Evolutionary conservation across 1,140 invertebrate species (phyloP).

Genomic region (Halesus radiatus): DNA sequence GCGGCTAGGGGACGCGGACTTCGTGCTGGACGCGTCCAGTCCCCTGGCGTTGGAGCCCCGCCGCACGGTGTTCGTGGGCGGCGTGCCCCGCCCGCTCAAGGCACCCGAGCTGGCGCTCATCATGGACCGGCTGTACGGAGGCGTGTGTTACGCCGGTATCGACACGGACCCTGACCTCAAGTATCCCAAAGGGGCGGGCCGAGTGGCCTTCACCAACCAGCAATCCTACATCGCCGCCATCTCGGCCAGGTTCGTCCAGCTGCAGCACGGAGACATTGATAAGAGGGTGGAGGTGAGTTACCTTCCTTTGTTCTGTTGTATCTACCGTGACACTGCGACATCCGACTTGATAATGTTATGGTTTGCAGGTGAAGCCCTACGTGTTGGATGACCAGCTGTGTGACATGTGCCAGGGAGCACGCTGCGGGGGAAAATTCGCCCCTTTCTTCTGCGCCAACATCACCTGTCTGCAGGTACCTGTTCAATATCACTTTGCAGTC

Average conservation of each 20-base stretch:
- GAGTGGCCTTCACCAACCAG: constrained; percentile 99
- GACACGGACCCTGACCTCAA: constrained; percentile 99
- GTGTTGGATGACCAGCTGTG: constrained; percentile 99
- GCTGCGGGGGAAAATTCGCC: constrained; percentile 97
- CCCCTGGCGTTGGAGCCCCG: constrained; percentile 92
- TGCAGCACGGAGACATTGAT: constrained; percentile 99
- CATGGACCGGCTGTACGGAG: constrained; percentile 98
- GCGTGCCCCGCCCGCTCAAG: constrained; percentile 97
- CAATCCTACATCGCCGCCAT: constrained; percentile 99
- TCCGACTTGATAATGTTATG: neutral
- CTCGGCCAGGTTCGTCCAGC: constrained; percentile 97
- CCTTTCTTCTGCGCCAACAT: constrained; percentile 99
- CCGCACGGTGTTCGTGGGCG: constrained; percentile 99
- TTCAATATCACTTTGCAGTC: too few relatives aligned
- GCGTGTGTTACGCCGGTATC: constrained; percentile 99
- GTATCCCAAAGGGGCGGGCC: constrained; percentile 98
- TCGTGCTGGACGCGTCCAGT: constrained; percentile 94
- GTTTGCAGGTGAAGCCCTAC: constrained; percentile 95
- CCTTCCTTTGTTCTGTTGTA: too few relatives aligned
- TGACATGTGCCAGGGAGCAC: constrained; percentile 97
- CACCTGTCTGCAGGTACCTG: constrained; percentile 91
- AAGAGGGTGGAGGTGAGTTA: constrained; percentile 87
- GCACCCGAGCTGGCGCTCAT: constrained; percentile 99
- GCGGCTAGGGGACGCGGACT: constrained; percentile 97
- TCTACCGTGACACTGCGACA: too few relatives aligned